Percentiles rank a stretch among this genome's conserved stretches.
phyloP scores from a whole-genome alignment of 2,113 vertebrate genomes.

The Rhabdornis inornatus region DNA sequence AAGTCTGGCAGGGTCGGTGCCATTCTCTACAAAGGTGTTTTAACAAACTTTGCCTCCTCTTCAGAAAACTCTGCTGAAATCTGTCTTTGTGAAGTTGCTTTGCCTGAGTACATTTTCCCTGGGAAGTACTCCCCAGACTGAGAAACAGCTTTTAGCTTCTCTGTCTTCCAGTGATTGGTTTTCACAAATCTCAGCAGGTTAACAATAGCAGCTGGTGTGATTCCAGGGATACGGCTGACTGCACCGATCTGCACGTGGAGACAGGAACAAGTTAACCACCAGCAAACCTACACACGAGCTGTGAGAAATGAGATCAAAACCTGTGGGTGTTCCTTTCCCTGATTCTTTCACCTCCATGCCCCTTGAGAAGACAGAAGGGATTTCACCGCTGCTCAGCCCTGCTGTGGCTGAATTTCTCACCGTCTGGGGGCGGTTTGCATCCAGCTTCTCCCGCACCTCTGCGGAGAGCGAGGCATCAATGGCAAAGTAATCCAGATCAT shows the following conservation, averaged over 20 bases:
- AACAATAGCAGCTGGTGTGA: constrained; percentile 88
- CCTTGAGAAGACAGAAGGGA: background rate
- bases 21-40: background rate
- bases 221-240: constrained; percentile 85
- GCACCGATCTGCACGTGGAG: constrained; percentile 81
- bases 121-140: background rate
- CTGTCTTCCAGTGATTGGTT: background rate
- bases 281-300: background rate
- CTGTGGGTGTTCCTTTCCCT: background rate
- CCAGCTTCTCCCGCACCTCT: constrained; percentile 88
- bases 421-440: constrained; percentile 81
- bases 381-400: background rate
- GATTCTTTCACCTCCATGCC: background rate
- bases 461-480: constrained; percentile 81
- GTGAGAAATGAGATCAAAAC: background rate
- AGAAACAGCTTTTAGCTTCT: background rate
- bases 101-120: background rate
- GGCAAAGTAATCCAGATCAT: constrained; percentile 86
- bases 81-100: background rate
- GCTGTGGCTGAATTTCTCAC: constrained; percentile 68
- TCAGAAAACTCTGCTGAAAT: background rate
- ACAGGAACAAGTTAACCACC: background rate
- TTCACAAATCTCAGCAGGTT: constrained; percentile 84
- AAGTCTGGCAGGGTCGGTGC: background rate
- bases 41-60: background rate